Conservation (phyloP, 2,888 invertebrate genomes). For the Chrysina gloriosa region DNA sequence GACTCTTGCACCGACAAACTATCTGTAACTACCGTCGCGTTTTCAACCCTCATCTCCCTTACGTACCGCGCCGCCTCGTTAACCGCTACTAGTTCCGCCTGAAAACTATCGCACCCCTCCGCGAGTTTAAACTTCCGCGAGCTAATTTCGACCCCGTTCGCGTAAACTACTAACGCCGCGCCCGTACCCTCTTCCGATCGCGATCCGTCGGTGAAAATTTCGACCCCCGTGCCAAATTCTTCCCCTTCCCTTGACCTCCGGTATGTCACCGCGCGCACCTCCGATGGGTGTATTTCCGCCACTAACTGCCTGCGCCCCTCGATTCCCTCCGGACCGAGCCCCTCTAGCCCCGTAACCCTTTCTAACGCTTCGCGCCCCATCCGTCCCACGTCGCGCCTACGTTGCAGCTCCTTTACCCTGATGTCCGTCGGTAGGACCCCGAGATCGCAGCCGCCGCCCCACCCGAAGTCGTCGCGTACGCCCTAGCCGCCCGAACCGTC, state of each 20-base stretch:
- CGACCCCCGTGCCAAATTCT: neutral
- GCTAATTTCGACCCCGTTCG: too few relatives aligned
- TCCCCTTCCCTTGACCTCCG: neutral
- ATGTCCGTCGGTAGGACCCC: slow-evolving; percentile 2
- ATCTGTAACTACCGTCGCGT: neutral
- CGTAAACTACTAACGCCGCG: neutral
- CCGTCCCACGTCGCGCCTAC: neutral
- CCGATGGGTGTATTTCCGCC: neutral
- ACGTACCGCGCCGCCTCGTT: neutral
- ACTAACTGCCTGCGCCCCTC: neutral
- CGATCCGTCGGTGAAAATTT: neutral
- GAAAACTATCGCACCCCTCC: neutral
- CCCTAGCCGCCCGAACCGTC: neutral
- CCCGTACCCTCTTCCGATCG: neutral
- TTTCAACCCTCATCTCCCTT: neutral
- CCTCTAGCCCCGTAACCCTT: neutral
- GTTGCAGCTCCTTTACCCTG: neutral
- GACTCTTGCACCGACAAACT: neutral
- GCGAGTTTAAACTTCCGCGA: neutral
- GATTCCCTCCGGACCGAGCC: neutral
- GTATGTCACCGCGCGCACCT: neutral
- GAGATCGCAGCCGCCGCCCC: neutral
- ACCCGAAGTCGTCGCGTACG: neutral
- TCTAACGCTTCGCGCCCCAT: neutral
- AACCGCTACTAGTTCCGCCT: slow-evolving; percentile 9